Evolutionary conservation across 2,113 vertebrate species (phyloP).

Genomic region (Cacatua alba): DNA sequence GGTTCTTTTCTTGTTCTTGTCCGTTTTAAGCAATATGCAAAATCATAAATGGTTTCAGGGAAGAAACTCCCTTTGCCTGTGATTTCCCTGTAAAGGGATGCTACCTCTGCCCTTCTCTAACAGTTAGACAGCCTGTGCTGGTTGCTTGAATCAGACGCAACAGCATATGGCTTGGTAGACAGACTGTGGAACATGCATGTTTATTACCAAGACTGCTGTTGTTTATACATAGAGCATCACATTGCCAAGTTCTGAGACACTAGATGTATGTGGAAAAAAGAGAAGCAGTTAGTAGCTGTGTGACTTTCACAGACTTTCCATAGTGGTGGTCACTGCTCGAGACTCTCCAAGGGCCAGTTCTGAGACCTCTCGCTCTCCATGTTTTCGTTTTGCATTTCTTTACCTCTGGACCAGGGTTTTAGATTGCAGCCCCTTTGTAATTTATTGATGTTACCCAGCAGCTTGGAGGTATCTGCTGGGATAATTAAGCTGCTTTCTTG

Average conservation of each 20-base stretch:
- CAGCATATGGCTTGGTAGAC: background rate
- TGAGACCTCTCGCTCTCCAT: background rate
- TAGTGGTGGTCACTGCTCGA: accelerated
- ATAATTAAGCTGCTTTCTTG: background rate
- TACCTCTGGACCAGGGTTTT: background rate
- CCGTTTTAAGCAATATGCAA: background rate
- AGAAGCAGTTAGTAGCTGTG: background rate
- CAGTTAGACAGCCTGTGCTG: background rate
- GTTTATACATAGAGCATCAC: background rate
- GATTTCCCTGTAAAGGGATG: background rate
- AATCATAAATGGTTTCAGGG: background rate
- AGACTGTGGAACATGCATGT: background rate
- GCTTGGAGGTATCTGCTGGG: background rate
- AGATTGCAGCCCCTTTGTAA: background rate
- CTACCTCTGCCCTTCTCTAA: background rate
- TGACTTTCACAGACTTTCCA: background rate
- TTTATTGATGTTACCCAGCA: background rate
- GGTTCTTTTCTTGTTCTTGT: background rate
- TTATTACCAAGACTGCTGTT: background rate
- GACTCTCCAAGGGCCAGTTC: background rate
- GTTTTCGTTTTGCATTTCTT: background rate
- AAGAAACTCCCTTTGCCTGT: background rate
- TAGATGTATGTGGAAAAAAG: background rate
- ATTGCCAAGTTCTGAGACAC: background rate
- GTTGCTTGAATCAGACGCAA: background rate